A percentile compares a stretch with the other conserved stretches of the same genome.
Evolutionary conservation across 2,113 vertebrate genomes (phyloP).

Genomic region (Todiramphus chloris): DNA sequence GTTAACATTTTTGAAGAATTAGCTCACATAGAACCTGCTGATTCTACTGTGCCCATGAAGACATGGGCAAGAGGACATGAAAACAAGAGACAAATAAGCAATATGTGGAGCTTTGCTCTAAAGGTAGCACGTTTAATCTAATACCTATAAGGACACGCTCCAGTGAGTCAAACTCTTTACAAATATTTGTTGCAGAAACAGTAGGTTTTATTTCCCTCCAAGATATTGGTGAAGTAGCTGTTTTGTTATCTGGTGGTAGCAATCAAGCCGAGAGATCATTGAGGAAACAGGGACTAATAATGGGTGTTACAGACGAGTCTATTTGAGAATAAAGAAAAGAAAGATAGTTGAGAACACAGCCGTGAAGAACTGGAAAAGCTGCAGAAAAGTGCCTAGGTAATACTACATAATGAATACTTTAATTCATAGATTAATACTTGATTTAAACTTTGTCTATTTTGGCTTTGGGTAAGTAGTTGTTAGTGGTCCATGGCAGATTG

Average conservation of each 20-base stretch:
- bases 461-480: background rate
- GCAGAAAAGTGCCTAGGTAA: background rate
- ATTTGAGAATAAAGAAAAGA: background rate
- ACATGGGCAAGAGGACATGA: background rate
- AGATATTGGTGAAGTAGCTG: background rate
- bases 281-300: background rate
- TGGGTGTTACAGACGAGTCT: background rate
- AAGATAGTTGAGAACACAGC: background rate
- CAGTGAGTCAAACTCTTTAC: background rate
- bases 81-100: background rate
- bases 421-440: background rate
- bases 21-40: background rate
- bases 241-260: background rate
- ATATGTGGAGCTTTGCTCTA: background rate
- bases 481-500: background rate
- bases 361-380: background rate
- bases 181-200: conserved; percentile 21
- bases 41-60: background rate
- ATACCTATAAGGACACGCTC: background rate
- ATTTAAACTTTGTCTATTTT: background rate
- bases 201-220: background rate
- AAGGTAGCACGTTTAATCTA: background rate
- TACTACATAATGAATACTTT: background rate
- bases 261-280: background rate
- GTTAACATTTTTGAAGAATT: background rate